Evolutionary conservation across 2,888 invertebrate genomes (phyloP).

Genomic region (Taenaris catops): DNA sequence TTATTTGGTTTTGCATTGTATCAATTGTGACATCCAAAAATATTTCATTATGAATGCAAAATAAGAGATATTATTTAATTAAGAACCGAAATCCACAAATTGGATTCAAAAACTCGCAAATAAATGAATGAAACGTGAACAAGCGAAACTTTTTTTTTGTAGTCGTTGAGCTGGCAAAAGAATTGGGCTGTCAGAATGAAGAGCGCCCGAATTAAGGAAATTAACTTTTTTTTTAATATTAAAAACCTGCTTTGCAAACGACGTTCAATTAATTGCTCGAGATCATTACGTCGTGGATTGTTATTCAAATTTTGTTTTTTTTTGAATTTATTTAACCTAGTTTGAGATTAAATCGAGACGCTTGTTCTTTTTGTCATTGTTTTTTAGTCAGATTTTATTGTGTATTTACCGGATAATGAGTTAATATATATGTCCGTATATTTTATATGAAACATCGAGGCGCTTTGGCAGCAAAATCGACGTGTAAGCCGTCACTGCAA

Average conservation of each 20-base stretch:
- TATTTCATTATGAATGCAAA: constrained; percentile 5
- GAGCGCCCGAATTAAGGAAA: constrained; percentile 66
- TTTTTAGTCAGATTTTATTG: too few species aligned
- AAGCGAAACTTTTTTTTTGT: constrained; percentile 44
- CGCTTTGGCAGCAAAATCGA: too few species aligned
- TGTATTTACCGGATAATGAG: too few species aligned
- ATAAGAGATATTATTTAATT: constrained; percentile 4
- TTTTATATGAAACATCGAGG: too few species aligned
- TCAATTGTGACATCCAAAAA: constrained; percentile 3
- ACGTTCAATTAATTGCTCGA: constrained; percentile 62
- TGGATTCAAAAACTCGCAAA: constrained; percentile 32
- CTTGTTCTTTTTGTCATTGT: too few species aligned
- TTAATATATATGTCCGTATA: too few species aligned
- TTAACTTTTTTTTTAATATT: constrained; percentile 69
- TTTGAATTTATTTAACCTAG: too few species aligned
- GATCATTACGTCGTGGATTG: constrained; percentile 13
- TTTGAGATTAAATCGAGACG: too few species aligned
- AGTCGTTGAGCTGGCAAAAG: constrained; percentile 43
- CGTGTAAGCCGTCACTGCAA: too few species aligned
- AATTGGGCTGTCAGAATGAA: constrained; percentile 46
- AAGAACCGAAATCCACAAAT: constrained; percentile 9
- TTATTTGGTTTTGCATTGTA: too few species aligned
- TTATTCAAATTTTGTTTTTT: constrained; percentile 7
- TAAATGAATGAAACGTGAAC: constrained; percentile 43
- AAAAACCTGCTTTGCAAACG: constrained; percentile 57